Evolutionary conservation across 2,888 invertebrate species (phyloP).

Genomic region (Piscicola geometra): DNA sequence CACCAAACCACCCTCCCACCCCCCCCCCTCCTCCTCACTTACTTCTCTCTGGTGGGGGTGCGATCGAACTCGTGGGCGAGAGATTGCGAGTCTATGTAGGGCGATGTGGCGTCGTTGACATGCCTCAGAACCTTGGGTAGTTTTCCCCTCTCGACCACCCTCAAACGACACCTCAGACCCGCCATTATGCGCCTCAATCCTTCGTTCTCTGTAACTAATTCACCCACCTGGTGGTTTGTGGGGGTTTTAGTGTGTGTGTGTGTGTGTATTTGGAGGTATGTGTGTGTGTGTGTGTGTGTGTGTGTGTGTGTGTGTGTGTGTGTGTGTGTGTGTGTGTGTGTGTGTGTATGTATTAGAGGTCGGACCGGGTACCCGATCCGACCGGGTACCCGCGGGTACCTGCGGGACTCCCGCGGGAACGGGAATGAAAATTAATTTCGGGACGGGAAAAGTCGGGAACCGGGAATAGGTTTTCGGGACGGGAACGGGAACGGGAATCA

Average conservation of each 20-base stretch:
- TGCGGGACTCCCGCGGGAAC: too few relatives aligned
- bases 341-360: neutral
- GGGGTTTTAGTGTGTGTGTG: conserved; percentile 10
- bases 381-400: too few relatives aligned
- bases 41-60: neutral
- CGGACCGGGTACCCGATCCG: too few relatives aligned
- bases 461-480: too few relatives aligned
- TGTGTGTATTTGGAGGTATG: conserved; percentile 13
- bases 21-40: too few relatives aligned
- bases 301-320: conserved; percentile 23
- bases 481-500: too few relatives aligned
- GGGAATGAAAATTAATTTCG: too few relatives aligned
- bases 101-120: conserved; percentile 27
- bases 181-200: conserved; percentile 7
- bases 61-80: conserved; percentile 24
- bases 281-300: neutral
- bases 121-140: conserved; percentile 30
- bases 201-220: conserved; percentile 22
- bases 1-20: too few relatives aligned
- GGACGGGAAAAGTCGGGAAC: too few relatives aligned
- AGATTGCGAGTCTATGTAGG: conserved; percentile 26
- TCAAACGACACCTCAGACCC: conserved; percentile 3
- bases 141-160: conserved; percentile 14
- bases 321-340: neutral
- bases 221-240: neutral